Evolutionary conservation across 2,797 vertebrate genomes (phyloP), one percentile per base, ranked within the genome.

Genomic region (Microctenopoma stevenorrisi): DNA sequence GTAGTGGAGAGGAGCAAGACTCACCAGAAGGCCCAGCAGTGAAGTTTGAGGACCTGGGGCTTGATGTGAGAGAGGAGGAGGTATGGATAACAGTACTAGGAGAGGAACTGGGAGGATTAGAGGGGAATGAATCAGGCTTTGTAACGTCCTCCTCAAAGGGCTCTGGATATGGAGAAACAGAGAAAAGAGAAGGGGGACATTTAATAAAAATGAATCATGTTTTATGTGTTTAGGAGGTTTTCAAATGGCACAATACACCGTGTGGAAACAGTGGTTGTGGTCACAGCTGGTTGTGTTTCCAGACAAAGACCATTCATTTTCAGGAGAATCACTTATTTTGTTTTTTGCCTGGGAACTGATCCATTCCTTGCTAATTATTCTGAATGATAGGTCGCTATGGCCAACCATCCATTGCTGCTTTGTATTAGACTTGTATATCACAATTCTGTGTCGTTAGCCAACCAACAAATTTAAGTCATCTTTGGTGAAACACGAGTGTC

Each of bases 11-110:
- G 25, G 26, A 15, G n/a, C 8, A 43, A 47, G 64, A 81, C 94
- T 94, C 81, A 94, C 94, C 93, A 38, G 83, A 84, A n/a, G 56
- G 56, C 18, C 9, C n/a, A 4, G 75, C 33, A 13, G 87, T 90
- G 77, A 65, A 60, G 81, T 83, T 93, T 76, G 81, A 71, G 68
- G 86, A 74, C 68, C 56, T 58, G 68, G 35, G 58, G 47, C 57
- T 65, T 3, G 42, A 68, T 18, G 76, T 78, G 63, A 87, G 71
- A 57, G 76, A 58, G 51, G 82, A 51, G 47, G 88, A 62, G 60
- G 88, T 82, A 59, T 65, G 74, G 62, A 87, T 82, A 42, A 86
- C 78, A 1, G 71, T 57, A 68, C 86, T 75, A 61, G 67, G 72
- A 74, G 77, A 82, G 11, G 79, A 74, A 44, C 72, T 74, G 9